Percentiles rank a stretch among this genome's conserved stretches.
Evolutionary conservation across 1,140 invertebrate genomes (phyloP).

Genomic region (Hermatobates lingyangjiaoensis): DNA sequence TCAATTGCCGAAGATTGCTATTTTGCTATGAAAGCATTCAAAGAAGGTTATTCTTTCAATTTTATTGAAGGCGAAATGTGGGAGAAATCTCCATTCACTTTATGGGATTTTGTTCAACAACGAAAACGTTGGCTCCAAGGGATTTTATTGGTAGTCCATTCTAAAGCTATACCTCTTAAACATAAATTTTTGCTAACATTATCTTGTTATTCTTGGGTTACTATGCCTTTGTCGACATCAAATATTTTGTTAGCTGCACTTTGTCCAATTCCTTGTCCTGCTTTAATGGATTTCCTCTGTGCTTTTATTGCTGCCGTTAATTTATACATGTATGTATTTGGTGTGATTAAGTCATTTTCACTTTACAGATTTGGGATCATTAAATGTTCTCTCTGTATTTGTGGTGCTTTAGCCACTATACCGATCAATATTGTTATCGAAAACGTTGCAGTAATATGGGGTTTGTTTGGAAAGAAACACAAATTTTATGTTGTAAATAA

Average conservation of each 20-base stretch:
- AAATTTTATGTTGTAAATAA: constrained; percentile 93
- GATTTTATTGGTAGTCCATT: constrained; percentile 85
- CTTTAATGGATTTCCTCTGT: constrained; percentile 62
- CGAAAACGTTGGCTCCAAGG: constrained; percentile 93
- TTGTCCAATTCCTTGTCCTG: constrained; percentile 72
- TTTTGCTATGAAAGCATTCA: constrained; percentile 84
- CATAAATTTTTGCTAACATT: constrained; percentile 71
- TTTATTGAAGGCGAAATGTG: constrained; percentile 95
- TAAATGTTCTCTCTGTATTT: constrained; percentile 59
- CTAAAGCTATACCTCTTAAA: constrained; percentile 57
- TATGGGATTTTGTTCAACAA: constrained; percentile 89
- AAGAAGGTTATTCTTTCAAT: constrained; percentile 69
- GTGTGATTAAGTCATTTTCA: constrained; percentile 86
- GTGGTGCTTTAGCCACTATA: constrained; percentile 70
- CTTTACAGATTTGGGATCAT: constrained; percentile 63
- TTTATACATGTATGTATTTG: constrained; percentile 92
- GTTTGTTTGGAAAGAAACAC: constrained; percentile 76
- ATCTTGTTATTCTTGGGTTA: constrained; percentile 90
- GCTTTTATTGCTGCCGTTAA: constrained; percentile 80
- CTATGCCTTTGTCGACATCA: constrained; percentile 76
- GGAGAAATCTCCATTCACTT: constrained; percentile 90
- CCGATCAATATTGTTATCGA: constrained; percentile 84
- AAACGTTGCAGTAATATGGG: constrained; percentile 85
- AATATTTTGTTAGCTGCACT: constrained; percentile 67
- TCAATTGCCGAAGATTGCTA: constrained; percentile 95